phyloP scores from a whole-genome alignment of 2,888 invertebrate genomes.

The Antheraea yamamai region DNA sequence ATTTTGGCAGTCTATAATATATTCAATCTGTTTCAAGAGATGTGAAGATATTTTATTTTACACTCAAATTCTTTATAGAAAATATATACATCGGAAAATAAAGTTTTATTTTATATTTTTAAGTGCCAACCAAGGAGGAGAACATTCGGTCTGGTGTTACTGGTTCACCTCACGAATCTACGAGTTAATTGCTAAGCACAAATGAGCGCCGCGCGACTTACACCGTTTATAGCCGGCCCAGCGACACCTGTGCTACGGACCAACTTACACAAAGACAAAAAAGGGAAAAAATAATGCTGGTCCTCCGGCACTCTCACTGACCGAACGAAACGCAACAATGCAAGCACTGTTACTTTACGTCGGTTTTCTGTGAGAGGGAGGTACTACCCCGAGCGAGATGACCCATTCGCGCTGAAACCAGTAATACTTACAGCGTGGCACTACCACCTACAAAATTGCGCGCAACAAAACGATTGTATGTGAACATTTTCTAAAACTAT shows the following conservation, averaged over 20 bases:
- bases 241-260: constrained; percentile 57
- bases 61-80: not conserved
- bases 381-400: no score
- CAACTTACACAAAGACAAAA: constrained; percentile 33
- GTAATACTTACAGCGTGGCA: no score
- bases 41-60: not conserved
- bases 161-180: constrained; percentile 62
- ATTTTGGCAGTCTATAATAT: not conserved
- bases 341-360: no score
- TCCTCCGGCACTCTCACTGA: no score
- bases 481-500: no score
- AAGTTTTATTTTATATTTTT: constrained; percentile 13
- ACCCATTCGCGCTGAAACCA: no score
- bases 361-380: no score
- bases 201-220: constrained; percentile 64
- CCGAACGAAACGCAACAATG: no score
- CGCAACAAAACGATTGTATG: no score
- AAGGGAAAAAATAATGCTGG: not conserved
- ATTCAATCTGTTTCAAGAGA: not conserved
- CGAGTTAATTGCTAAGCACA: constrained; percentile 75
- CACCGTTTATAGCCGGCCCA: constrained; percentile 56
- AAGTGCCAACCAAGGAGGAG: not conserved
- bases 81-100: not conserved
- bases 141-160: constrained; percentile 30
- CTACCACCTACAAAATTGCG: no score